These are phyloP conservation scores for Drosophila micromelanica DNA, from an alignment of 1,140 invertebrate species.

Conservation along the genomic window DNA sequence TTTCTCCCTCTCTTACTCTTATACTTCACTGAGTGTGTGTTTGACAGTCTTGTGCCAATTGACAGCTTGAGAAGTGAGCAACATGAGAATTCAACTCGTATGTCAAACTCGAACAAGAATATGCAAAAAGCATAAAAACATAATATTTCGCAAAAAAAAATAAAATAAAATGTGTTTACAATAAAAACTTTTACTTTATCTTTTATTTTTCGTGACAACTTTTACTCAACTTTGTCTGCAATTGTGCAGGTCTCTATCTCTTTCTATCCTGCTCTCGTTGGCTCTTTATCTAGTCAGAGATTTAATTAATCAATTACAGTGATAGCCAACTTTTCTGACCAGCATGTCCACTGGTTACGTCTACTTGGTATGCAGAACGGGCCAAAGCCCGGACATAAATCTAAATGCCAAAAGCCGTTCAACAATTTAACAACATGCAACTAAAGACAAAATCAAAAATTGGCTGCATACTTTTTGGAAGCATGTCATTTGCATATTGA, in stretches of 20 bases:
- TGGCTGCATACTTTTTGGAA: slow-evolving; percentile 33
- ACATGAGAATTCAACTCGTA: slow-evolving; percentile 80
- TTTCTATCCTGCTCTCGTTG: slow-evolving; percentile 24
- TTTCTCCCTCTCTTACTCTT: slow-evolving; percentile 1
- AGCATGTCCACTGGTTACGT: slow-evolving; percentile 21
- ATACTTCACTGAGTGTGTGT: neutral
- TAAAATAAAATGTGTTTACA: slow-evolving; percentile 62
- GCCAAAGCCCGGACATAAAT: slow-evolving; percentile 52
- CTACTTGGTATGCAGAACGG: slow-evolving; percentile 8
- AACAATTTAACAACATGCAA: slow-evolving; percentile 69
- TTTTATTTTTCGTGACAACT: slow-evolving; percentile 71
- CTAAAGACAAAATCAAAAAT: slow-evolving; percentile 16
- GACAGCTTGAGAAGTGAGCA: slow-evolving; percentile 82
- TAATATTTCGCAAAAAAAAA: slow-evolving; percentile 27
- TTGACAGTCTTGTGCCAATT: slow-evolving; percentile 73
- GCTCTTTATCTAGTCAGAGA: slow-evolving; percentile 50
- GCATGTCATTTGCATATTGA: slow-evolving; percentile 57
- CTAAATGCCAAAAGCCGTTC: slow-evolving; percentile 71
- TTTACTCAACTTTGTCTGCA: slow-evolving; percentile 66
- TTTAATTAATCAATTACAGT: slow-evolving; percentile 81
- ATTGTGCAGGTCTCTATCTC: slow-evolving; percentile 48
- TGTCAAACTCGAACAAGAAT: slow-evolving; percentile 63
- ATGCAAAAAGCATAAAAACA: slow-evolving; percentile 56
- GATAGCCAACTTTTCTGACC: slow-evolving; percentile 68
- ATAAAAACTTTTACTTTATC: slow-evolving; percentile 69